A percentile compares a stretch with the other conserved stretches of the same genome.
These are phyloP conservation scores for Helobdella robusta DNA, from an alignment of 2,888 invertebrate species.

Conservation along the genomic window DNA sequence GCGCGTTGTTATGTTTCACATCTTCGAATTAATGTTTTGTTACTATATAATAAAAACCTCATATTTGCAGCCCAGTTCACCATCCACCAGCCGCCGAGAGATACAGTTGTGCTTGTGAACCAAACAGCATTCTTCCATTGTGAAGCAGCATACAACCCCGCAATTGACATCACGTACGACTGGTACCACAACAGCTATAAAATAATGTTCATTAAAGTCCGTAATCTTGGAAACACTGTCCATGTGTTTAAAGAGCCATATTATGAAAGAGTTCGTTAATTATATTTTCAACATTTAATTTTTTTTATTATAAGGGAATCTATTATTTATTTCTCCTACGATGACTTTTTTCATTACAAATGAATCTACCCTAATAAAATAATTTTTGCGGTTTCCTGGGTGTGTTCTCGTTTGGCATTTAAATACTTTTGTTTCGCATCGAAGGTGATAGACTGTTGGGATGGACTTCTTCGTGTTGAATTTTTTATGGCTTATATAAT, in stretches of 20 bases:
- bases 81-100: conserved; percentile 35
- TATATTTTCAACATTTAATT: background rate
- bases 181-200: conserved; percentile 42
- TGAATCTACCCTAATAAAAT: too few species aligned
- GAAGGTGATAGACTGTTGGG: too few species aligned
- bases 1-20: too few species aligned
- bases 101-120: conserved; percentile 38
- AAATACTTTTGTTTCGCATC: too few species aligned
- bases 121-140: conserved; percentile 41
- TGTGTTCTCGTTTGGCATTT: too few species aligned
- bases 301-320: background rate
- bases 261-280: conserved; percentile 36
- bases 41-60: background rate
- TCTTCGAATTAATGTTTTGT: too few species aligned
- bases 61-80: conserved; percentile 29
- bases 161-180: conserved; percentile 39
- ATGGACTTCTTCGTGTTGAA: too few species aligned
- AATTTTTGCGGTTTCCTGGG: too few species aligned
- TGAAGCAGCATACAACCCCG: conserved; percentile 38
- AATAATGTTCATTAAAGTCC: conserved; percentile 35
- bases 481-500: too few species aligned
- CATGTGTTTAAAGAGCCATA: conserved; percentile 34
- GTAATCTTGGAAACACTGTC: conserved; percentile 29
- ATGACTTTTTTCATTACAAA: too few species aligned
- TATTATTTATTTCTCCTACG: too few species aligned